Base-by-base conservation (phyloP, 2,113 vertebrate species). In the Rallus limicola region DNA sequence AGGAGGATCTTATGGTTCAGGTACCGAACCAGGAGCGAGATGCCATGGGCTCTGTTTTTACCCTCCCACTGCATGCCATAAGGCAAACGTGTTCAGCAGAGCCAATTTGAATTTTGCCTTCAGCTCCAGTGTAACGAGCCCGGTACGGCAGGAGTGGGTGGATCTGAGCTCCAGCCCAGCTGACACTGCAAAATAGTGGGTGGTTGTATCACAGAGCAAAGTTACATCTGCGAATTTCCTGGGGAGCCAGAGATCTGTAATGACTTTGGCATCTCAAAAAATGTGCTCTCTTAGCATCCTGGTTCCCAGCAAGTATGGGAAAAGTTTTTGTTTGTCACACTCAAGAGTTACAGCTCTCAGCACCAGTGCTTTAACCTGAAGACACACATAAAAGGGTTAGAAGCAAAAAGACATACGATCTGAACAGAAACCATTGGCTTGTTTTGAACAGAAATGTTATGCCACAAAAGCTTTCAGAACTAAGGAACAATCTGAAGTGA, bases 81-180 rank as follows among this genome's bases (percentile, higher is more conserved):
- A 80, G 93, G 88, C 71, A 78, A 31, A 25, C 1, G 1, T 6
- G 50, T 33, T 88, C 38, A 38, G 21, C 74, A 64, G 38, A 80
- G 55, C 55, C 59, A 2, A 36, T 29, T 17, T 80, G 75, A 85
- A 56, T 90, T 56, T 18, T 69, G 95, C 86, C 86, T 84, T 50
- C 56, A 77, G 82, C 60, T 65, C 68, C 64, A 23, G 52, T 4
- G 58, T 15, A 38, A 60, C 0, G 28, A 75, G 75, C 56, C 71
- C 2, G 1, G 46, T n/a, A n/a, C 0, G 4, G 77, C 0, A 1
- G 42, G 14, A 65, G 92, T 82, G 86, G 93, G 95, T 44, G 83
- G 86, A 81, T 94, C 82, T 53, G 72, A 96, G 92, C 93, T 78
- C 85, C 93, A 88, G 88, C 94, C 95, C 92, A 90, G 95, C 76